A percentile compares a stretch with the other conserved stretches of the same genome.
Evolutionary conservation across 2,888 invertebrate species (phyloP).

Genomic region (Pheosia gnoma): DNA sequence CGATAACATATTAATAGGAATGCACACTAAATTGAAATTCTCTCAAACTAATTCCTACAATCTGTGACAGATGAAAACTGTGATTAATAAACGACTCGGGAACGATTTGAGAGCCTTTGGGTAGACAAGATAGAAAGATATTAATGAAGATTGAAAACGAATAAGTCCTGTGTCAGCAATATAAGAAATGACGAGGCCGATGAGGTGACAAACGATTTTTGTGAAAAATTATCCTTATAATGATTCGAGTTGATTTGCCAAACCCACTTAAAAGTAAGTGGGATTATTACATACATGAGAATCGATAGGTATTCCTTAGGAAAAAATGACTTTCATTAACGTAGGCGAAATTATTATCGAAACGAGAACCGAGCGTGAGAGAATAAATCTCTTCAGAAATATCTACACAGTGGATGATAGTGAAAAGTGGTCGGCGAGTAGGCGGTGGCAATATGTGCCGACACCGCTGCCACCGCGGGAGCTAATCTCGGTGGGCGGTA

Average conservation of each 20-base stretch:
- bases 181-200: slow-evolving; percentile 26
- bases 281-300: no score
- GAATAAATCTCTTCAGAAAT: neutral
- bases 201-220: slow-evolving; percentile 33
- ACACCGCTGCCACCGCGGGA: slow-evolving; percentile 49
- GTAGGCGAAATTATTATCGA: neutral
- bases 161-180: slow-evolving; percentile 48
- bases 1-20: neutral
- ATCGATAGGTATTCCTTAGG: no score
- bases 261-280: neutral
- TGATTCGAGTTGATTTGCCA: neutral
- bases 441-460: slow-evolving; percentile 52
- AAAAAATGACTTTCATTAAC: no score
- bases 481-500: slow-evolving; percentile 73
- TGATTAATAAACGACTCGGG: slow-evolving; percentile 23
- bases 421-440: slow-evolving; percentile 36
- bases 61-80: slow-evolving; percentile 18
- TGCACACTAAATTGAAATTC: neutral
- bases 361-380: neutral
- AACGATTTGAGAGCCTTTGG: slow-evolving; percentile 13
- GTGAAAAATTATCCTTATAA: slow-evolving; percentile 21
- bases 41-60: neutral
- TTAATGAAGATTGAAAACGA: slow-evolving; percentile 40
- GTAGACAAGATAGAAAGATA: slow-evolving; percentile 34
- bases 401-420: slow-evolving; percentile 29